Evolutionary conservation across 2,797 vertebrate species (phyloP).

Genomic region (Tamandua tetradactyla): DNA sequence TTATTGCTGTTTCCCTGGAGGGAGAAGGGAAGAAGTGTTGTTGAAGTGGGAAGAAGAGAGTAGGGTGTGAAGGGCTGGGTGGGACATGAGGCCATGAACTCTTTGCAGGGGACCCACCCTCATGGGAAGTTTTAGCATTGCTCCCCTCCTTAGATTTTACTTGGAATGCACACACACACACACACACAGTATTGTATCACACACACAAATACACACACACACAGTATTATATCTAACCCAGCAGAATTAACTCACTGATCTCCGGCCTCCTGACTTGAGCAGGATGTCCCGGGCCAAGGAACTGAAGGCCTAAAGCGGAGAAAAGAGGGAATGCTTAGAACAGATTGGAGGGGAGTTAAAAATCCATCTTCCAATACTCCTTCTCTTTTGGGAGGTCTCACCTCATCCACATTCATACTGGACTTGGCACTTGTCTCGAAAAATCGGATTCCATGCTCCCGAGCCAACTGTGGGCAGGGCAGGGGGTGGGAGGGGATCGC

Average conservation of each 20-base stretch:
- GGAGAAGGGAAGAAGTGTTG: neutral
- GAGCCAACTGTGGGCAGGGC: conserved; percentile 88
- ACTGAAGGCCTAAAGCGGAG: conserved; percentile 88
- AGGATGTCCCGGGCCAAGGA: conserved; percentile 93
- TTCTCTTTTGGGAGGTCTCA: conserved; percentile 73
- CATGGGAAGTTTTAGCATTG: neutral
- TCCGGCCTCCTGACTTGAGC: conserved; percentile 83
- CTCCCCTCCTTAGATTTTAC: neutral
- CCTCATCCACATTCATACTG: conserved; percentile 96
- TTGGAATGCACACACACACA: too few species aligned
- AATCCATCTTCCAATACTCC: too few species aligned
- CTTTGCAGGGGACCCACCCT: neutral
- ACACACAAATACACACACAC: neutral
- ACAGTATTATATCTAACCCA: neutral
- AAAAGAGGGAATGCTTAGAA: neutral
- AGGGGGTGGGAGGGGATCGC: neutral
- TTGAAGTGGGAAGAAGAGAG: neutral
- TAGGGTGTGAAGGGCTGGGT: neutral
- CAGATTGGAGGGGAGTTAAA: neutral
- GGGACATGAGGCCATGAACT: neutral
- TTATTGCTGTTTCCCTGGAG: conserved; percentile 76
- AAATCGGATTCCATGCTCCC: conserved; percentile 94
- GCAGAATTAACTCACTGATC: conserved; percentile 71
- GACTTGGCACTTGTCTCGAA: conserved; percentile 97
- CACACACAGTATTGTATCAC: neutral